These are phyloP conservation scores for Diarsia rubi DNA, from an alignment of 2,888 invertebrate genomes.

Conservation along the genomic window DNA sequence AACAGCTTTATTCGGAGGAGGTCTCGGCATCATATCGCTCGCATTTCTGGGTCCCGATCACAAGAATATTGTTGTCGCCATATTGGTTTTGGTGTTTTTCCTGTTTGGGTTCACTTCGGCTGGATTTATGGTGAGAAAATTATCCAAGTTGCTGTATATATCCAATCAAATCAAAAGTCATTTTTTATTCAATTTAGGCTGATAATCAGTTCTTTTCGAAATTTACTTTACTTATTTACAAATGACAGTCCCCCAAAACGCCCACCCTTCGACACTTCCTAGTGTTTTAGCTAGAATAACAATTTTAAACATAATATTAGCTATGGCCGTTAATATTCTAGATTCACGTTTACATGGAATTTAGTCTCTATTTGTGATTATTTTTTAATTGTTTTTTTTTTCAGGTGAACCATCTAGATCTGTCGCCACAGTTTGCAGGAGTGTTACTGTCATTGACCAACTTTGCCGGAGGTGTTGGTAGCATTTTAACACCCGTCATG, in stretches of 20 bases:
- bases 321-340: too few species aligned
- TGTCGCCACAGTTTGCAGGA: slow-evolving; percentile 95
- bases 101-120: slow-evolving; percentile 92
- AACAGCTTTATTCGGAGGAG: slow-evolving; percentile 92
- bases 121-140: slow-evolving; percentile 91
- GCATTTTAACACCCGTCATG: slow-evolving; percentile 93
- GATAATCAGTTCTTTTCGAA: too few species aligned
- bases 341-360: not conserved
- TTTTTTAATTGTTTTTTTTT: slow-evolving; percentile 22
- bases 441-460: slow-evolving; percentile 95
- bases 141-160: not conserved
- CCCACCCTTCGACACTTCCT: too few species aligned
- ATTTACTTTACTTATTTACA: too few species aligned
- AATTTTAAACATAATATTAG: too few species aligned
- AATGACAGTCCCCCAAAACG: too few species aligned
- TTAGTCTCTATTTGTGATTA: not conserved
- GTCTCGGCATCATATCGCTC: slow-evolving; percentile 91
- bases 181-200: too few species aligned
- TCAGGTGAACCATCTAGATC: slow-evolving; percentile 94
- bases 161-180: too few species aligned
- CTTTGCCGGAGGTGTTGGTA: slow-evolving; percentile 93
- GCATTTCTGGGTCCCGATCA: slow-evolving; percentile 85
- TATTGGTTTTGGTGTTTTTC: slow-evolving; percentile 92
- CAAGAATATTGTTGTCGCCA: slow-evolving; percentile 87
- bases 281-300: too few species aligned